Percentiles rank a stretch among this genome's conserved stretches.
phyloP scores from a whole-genome alignment of 2,113 vertebrate genomes.

The Morone saxatilis region DNA sequence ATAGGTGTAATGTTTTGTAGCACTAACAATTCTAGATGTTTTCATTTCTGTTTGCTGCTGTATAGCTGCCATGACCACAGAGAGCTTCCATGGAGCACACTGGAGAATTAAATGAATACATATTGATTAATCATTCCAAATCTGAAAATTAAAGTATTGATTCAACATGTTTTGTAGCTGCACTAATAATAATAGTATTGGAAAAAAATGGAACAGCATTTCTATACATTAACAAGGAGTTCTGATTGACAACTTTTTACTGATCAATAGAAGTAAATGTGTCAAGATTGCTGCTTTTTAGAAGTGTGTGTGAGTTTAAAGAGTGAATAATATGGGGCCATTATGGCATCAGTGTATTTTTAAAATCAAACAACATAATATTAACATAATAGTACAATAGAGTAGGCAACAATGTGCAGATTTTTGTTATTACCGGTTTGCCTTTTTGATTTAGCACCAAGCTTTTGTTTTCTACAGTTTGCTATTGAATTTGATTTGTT shows the following conservation, averaged over 20 bases:
- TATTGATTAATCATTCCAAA: background rate
- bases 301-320: background rate
- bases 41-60: background rate
- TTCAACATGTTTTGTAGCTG: background rate
- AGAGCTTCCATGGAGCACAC: background rate
- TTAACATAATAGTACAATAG: background rate
- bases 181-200: no score
- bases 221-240: background rate
- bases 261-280: background rate
- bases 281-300: background rate
- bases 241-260: background rate
- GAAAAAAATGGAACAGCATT: no score
- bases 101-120: no score
- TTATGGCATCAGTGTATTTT: constrained; percentile 10
- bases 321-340: background rate
- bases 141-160: background rate
- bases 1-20: background rate
- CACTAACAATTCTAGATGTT: no score
- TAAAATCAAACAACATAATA: background rate
- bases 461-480: background rate
- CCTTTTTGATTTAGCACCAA: background rate
- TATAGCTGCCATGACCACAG: background rate
- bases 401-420: background rate
- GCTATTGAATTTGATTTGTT: background rate
- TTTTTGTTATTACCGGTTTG: background rate